A percentile compares a stretch with the other conserved stretches of the same genome.
phyloP scores from a whole-genome alignment of 2,888 invertebrate genomes.

The Papilio gigon region DNA sequence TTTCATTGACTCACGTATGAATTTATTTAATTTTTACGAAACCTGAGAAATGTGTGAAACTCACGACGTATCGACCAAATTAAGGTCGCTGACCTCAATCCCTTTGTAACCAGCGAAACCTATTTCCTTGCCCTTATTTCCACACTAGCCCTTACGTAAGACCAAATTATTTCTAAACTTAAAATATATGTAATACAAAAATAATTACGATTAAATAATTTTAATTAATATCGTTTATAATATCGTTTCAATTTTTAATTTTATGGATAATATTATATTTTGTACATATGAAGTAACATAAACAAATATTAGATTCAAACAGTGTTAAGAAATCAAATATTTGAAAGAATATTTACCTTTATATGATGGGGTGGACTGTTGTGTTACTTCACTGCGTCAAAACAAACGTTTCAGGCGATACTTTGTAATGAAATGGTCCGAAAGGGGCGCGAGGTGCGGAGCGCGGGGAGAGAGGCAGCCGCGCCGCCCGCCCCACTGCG shows the following conservation, averaged over 20 bases:
- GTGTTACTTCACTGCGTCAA: constrained; percentile 16
- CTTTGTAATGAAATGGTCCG: constrained; percentile 21
- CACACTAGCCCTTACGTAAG: neutral
- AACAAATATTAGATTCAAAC: neutral
- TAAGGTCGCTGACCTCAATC: constrained; percentile 50
- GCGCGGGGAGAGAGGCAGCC: neutral
- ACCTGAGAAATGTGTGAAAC: constrained; percentile 42
- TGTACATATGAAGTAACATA: neutral
- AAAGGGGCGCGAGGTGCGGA: neutral
- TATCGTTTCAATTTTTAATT: no score
- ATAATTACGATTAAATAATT: no score
- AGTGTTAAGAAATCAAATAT: no score
- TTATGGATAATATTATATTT: no score
- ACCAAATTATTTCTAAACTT: neutral
- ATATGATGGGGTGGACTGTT: neutral
- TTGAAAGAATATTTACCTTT: no score
- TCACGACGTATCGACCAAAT: constrained; percentile 49
- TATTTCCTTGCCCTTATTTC: constrained; percentile 29
- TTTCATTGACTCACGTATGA: no score
- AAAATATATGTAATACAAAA: neutral
- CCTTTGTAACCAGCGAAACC: constrained; percentile 45
- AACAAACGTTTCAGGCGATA: constrained; percentile 32
- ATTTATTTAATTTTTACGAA: neutral
- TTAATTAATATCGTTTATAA: no score
- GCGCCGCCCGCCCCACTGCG: constrained; percentile 25